Percentiles rank a stretch among this genome's conserved stretches.
These are phyloP conservation scores for Motacilla alba DNA, from an alignment of 2,113 vertebrate genomes.

Conservation along the genomic window DNA sequence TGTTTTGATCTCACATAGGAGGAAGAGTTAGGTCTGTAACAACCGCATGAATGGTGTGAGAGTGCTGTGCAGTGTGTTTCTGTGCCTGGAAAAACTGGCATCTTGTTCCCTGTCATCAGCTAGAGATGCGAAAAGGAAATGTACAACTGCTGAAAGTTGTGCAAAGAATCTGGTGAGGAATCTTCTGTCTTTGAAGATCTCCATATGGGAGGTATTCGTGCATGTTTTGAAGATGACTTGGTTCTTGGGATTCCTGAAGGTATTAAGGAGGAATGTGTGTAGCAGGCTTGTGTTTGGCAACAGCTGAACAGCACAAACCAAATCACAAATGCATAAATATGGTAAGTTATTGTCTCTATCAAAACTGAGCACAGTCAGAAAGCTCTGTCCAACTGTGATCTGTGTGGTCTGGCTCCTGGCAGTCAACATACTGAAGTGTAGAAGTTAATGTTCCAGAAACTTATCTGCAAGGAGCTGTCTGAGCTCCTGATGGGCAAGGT, in stretches of 20 bases:
- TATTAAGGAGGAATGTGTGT: neutral
- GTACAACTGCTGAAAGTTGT: constrained; percentile 34
- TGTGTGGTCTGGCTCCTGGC: constrained; percentile 30
- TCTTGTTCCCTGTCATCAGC: neutral
- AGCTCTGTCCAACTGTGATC: neutral
- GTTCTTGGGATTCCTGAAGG: neutral
- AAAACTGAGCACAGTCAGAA: neutral
- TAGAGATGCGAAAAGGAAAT: neutral
- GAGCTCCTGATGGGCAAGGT: neutral
- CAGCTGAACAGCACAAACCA: neutral
- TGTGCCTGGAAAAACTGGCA: neutral
- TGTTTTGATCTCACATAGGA: constrained; percentile 26
- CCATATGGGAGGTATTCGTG: neutral
- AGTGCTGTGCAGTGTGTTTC: neutral
- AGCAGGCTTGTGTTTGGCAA: neutral
- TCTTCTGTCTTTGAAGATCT: constrained; percentile 24
- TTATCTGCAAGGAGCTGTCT: neutral
- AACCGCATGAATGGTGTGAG: neutral
- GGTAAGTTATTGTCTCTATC: neutral
- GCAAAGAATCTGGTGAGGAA: neutral
- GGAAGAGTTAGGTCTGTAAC: neutral
- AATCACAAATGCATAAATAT: neutral
- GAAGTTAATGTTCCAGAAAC: neutral
- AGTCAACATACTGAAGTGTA: neutral
- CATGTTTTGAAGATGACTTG: neutral